These are phyloP conservation scores for Ciconia nigra DNA, from an alignment of 2,797 vertebrate species.

Conservation along the genomic window DNA sequence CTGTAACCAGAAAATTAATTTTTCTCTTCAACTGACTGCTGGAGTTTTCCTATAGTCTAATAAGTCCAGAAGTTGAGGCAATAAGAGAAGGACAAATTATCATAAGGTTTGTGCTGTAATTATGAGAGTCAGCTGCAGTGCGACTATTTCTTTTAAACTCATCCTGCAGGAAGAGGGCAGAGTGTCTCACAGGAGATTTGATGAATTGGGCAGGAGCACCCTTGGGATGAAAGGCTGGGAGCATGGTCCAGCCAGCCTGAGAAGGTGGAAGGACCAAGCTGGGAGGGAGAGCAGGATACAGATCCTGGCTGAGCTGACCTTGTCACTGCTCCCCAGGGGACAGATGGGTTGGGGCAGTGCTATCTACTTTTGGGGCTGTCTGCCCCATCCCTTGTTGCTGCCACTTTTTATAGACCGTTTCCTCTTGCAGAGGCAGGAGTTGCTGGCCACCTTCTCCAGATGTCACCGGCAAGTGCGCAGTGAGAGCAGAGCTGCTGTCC, in stretches of 20 bases:
- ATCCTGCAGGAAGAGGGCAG: neutral
- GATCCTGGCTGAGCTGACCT: neutral
- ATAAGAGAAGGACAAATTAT: neutral
- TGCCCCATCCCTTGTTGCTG: neutral
- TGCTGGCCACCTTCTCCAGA: neutral
- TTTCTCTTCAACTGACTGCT: neutral
- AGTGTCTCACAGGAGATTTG: neutral
- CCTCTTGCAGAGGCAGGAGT: neutral
- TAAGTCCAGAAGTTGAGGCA: neutral
- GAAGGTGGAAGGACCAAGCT: neutral
- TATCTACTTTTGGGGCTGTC: neutral
- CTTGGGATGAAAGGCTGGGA: neutral
- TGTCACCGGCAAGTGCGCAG: neutral
- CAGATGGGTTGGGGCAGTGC: neutral
- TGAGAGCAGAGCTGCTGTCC: neutral
- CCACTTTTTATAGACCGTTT: neutral
- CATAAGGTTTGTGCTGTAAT: neutral
- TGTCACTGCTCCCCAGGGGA: neutral
- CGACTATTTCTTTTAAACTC: neutral
- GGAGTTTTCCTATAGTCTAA: neutral
- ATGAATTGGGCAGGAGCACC: neutral
- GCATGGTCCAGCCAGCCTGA: neutral
- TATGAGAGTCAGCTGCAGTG: neutral
- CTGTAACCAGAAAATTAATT: conserved; percentile 23
- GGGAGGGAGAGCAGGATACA: neutral